phyloP scores from a whole-genome alignment of 2,888 invertebrate genomes.

The Pediacus dermestoides region DNA sequence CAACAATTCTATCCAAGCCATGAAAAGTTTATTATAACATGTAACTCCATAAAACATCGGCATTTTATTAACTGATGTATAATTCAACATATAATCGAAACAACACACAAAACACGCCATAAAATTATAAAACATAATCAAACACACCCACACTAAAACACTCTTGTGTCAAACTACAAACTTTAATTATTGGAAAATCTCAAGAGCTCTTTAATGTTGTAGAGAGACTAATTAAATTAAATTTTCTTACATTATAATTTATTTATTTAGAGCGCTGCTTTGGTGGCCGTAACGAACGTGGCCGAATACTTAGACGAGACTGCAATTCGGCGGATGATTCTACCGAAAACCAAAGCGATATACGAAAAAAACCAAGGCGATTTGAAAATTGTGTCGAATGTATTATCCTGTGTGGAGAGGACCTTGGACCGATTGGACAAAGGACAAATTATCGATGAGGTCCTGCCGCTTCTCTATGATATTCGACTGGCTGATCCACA shows the following conservation, averaged over 20 bases:
- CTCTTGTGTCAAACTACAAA: too few relatives aligned
- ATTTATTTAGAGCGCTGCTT: conserved; percentile 73
- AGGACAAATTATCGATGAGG: conserved; percentile 83
- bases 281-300: conserved; percentile 82
- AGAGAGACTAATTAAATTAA: too few relatives aligned
- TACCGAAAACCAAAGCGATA: conserved; percentile 77
- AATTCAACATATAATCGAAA: too few relatives aligned
- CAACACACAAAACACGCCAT: too few relatives aligned
- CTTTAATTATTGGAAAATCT: too few relatives aligned
- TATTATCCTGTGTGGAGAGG: conserved; percentile 74
- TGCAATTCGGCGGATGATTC: conserved; percentile 72
- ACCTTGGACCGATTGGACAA: conserved; percentile 81
- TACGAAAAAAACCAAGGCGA: conserved; percentile 78
- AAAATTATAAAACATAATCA: too few relatives aligned
- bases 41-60: too few relatives aligned
- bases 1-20: too few relatives aligned
- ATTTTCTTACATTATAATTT: conserved; percentile 6
- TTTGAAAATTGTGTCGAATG: conserved; percentile 74
- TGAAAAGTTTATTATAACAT: too few relatives aligned
- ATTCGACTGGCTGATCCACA: conserved; percentile 85
- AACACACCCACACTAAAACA: too few relatives aligned
- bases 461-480: conserved; percentile 82
- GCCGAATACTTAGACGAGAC: conserved; percentile 80
- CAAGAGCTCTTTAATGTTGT: too few relatives aligned
- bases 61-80: too few relatives aligned